A percentile compares a stretch with the other conserved stretches of the same genome.
phyloP scores from a whole-genome alignment of 2,888 invertebrate species.

The Lordiphosa andalusiaca region DNA sequence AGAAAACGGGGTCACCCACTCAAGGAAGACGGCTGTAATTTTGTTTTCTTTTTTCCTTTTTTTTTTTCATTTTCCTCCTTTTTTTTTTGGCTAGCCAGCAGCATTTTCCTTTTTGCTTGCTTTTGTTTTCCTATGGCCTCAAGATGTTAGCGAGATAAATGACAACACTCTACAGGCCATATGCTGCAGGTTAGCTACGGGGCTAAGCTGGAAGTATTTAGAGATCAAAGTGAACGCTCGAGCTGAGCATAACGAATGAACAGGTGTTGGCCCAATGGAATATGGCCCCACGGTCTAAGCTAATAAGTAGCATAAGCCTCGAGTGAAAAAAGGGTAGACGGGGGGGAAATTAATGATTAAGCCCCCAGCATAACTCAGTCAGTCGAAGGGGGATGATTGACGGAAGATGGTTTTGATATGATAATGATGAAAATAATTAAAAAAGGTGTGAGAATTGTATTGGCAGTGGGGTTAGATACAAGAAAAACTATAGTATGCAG shows the following conservation, averaged over 20 bases:
- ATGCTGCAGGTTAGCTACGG: conserved; percentile 30
- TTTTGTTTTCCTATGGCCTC: conserved; percentile 48
- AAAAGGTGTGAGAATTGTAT: not conserved
- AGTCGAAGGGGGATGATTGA: conserved; percentile 3
- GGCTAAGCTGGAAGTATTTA: conserved; percentile 41
- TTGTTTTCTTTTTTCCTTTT: not conserved
- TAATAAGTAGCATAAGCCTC: conserved; percentile 42
- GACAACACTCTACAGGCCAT: conserved; percentile 64
- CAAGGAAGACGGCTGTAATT: conserved; percentile 41
- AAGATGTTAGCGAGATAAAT: conserved; percentile 73
- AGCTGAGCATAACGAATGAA: conserved; percentile 30
- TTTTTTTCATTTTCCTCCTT: conserved; percentile 24
- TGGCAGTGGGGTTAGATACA: no score
- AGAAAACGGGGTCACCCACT: conserved; percentile 67
- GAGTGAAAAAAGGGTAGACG: conserved; percentile 31
- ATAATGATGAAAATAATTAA: conserved; percentile 3
- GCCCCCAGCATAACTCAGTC: conserved; percentile 13
- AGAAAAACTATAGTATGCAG: no score
- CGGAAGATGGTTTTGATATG: not conserved
- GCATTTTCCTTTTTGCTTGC: conserved; percentile 14
- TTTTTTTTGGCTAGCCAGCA: conserved; percentile 49
- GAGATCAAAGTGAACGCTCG: conserved; percentile 61
- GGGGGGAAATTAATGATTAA: conserved; percentile 12
- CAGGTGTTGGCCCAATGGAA: conserved; percentile 39
- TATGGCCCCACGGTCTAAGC: conserved; percentile 42